phyloP scores from a whole-genome alignment of 2,797 vertebrate genomes.

The Acanthurus lineatus region DNA sequence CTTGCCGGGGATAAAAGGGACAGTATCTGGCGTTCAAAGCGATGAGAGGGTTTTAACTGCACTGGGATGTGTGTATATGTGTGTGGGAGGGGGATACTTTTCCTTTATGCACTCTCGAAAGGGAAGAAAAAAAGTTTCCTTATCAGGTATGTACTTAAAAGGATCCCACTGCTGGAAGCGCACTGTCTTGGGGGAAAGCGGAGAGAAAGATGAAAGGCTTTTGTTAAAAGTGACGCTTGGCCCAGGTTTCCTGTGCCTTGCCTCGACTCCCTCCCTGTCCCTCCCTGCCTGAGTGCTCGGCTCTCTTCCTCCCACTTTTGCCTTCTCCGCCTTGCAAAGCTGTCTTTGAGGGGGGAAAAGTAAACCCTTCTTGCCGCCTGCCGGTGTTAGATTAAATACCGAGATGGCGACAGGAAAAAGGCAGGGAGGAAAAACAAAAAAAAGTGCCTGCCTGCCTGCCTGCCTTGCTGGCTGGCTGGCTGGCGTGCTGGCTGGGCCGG shows the following conservation, averaged over 20 bases:
- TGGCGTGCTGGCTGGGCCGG: constrained; percentile 48
- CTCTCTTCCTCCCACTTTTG: constrained; percentile 77
- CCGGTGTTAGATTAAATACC: constrained; percentile 98
- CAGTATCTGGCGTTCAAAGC: constrained; percentile 81
- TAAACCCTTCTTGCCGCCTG: constrained; percentile 95
- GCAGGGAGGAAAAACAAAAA: constrained; percentile 94
- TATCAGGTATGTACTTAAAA: constrained; percentile 97
- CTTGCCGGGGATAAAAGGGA: constrained; percentile 80
- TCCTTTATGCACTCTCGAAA: constrained; percentile 85
- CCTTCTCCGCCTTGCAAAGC: constrained; percentile 71
- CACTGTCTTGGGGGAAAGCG: constrained; percentile 88
- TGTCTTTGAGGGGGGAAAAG: constrained; percentile 89
- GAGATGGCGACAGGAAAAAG: constrained; percentile 99
- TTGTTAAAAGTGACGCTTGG: constrained; percentile 92
- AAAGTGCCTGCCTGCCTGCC: constrained; percentile 30
- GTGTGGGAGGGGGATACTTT: constrained; percentile 87
- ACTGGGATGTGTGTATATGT: constrained; percentile 61
- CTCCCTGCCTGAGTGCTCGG: constrained; percentile 71
- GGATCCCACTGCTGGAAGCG: constrained; percentile 89
- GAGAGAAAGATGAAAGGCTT: constrained; percentile 94
- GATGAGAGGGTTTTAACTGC: constrained; percentile 74
- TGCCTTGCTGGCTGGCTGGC: not conserved
- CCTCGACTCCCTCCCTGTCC: constrained; percentile 66
- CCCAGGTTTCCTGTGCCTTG: constrained; percentile 94
- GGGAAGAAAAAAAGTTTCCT: constrained; percentile 84